Evolutionary conservation across 2,113 vertebrate species (phyloP).

Genomic region (Peromyscus leucopus): DNA sequence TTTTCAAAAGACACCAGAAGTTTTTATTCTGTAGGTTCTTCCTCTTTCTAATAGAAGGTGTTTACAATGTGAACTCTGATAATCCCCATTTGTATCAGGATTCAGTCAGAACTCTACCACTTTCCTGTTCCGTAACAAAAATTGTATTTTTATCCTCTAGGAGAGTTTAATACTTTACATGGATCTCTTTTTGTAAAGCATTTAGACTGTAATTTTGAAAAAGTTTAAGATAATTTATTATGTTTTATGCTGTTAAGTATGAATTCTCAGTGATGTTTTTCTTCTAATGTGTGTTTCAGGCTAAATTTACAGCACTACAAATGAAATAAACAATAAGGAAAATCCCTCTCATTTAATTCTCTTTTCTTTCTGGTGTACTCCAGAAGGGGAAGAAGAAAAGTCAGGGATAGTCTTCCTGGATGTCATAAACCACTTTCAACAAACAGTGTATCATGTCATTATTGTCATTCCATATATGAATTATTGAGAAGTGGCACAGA

Average conservation of each 20-base stretch:
- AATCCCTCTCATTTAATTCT: not conserved
- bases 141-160: conserved; percentile 40
- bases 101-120: not conserved
- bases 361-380: not conserved
- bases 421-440: not conserved
- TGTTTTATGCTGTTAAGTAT: not conserved
- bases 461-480: not conserved
- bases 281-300: not conserved
- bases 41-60: conserved; percentile 21
- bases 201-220: not conserved
- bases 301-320: not conserved
- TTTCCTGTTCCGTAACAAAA: conserved; percentile 48
- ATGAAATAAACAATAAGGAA: not conserved
- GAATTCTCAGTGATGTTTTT: not conserved
- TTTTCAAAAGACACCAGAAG: not conserved
- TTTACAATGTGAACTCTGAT: not conserved
- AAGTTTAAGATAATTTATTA: conserved; percentile 17
- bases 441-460: not conserved
- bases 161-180: conserved; percentile 33
- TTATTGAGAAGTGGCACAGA: conserved; percentile 5
- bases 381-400: not conserved
- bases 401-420: not conserved
- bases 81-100: not conserved
- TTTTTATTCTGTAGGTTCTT: not conserved
- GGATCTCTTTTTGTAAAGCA: not conserved